Percentiles rank a stretch among this genome's conserved stretches.
phyloP scores from a whole-genome alignment of 2,113 vertebrate species.

The Numida meleagris region DNA sequence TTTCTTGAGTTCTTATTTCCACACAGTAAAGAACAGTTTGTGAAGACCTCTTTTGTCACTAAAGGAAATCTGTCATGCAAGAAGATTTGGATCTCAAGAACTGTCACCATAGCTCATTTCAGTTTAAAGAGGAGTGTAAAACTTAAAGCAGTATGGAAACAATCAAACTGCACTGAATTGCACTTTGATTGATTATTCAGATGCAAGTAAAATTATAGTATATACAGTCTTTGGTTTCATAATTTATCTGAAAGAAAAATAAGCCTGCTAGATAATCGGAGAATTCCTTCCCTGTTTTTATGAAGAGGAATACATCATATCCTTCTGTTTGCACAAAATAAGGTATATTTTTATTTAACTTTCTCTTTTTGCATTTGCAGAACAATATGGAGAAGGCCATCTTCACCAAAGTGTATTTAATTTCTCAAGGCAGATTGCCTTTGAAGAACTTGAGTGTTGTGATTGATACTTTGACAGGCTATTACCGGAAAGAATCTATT shows the following conservation, averaged over 20 bases:
- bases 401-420: slow-evolving; percentile 84
- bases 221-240: not conserved
- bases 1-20: not conserved
- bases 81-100: not conserved
- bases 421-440: slow-evolving; percentile 88
- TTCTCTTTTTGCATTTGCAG: slow-evolving; percentile 72
- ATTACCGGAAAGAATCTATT: slow-evolving; percentile 70
- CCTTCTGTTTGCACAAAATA: not conserved
- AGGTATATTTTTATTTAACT: not conserved
- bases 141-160: not conserved
- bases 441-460: slow-evolving; percentile 82
- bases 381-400: slow-evolving; percentile 84
- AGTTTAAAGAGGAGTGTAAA: not conserved
- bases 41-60: not conserved
- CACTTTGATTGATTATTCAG: not conserved
- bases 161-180: not conserved
- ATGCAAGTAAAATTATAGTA: not conserved
- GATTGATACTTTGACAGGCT: slow-evolving; percentile 73
- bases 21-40: not conserved
- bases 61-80: not conserved
- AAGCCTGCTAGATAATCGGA: not conserved
- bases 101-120: not conserved
- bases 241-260: not conserved
- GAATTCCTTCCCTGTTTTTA: not conserved
- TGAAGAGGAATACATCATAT: not conserved